These are phyloP conservation scores for Phalacrocorax aristotelis DNA, from an alignment of 2,113 vertebrate species.

Conservation along the genomic window DNA sequence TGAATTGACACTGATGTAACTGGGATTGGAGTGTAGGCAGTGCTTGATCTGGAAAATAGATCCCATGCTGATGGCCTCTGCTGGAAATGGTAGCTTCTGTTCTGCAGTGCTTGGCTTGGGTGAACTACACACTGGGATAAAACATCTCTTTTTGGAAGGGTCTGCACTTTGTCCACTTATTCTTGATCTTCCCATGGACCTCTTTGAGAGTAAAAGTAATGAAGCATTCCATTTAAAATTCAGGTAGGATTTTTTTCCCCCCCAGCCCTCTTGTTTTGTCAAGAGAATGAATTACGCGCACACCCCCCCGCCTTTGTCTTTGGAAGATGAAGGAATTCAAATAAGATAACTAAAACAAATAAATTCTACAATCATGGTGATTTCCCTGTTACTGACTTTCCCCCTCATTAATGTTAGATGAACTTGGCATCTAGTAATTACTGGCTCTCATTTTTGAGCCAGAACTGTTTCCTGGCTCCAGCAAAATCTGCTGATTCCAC, in stretches of 20 bases:
- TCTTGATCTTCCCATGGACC: background rate
- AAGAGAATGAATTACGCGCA: background rate
- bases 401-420: constrained; percentile 19
- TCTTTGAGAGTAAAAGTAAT: background rate
- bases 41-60: background rate
- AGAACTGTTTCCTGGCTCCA: background rate
- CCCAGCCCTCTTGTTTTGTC: background rate
- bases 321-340: background rate
- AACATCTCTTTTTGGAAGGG: background rate
- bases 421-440: constrained; percentile 49
- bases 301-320: background rate
- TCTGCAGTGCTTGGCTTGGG: background rate
- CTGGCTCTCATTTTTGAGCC: constrained; percentile 17
- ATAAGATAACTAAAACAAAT: background rate
- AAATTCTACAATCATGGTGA: background rate
- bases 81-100: background rate
- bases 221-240: background rate
- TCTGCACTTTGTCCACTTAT: background rate
- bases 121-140: background rate
- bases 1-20: background rate
- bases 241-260: background rate
- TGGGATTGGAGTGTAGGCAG: background rate
- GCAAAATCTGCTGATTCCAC: constrained; percentile 21
- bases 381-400: background rate
- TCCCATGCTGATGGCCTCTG: background rate